Percentiles rank a stretch among this genome's conserved stretches.
These are phyloP conservation scores for Acleris cristana DNA, from an alignment of 2,888 invertebrate species.

Conservation along the genomic window DNA sequence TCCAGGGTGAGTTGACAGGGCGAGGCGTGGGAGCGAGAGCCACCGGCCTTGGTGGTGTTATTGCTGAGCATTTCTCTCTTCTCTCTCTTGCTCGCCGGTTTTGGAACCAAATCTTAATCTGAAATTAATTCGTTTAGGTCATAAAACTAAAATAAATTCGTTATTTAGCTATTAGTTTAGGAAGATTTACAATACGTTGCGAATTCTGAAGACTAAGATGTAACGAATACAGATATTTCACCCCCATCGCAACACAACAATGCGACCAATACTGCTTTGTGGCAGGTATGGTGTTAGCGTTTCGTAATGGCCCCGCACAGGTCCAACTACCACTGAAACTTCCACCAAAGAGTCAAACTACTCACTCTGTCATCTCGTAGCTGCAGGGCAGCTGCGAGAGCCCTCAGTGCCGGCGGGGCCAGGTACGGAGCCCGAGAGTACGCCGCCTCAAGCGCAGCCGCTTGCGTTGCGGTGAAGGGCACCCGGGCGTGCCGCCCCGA, in stretches of 20 bases:
- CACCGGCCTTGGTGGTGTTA: slow-evolving; percentile 64
- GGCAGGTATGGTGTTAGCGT: too few species aligned
- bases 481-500: slow-evolving; percentile 87
- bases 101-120: slow-evolving; percentile 91
- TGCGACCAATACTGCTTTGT: too few species aligned
- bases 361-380: slow-evolving; percentile 87
- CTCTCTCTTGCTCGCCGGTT: slow-evolving; percentile 90
- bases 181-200: not conserved
- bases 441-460: slow-evolving; percentile 87
- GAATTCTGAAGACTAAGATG: too few species aligned
- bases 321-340: not conserved
- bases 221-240: too few species aligned
- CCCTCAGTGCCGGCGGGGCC: slow-evolving; percentile 86
- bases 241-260: too few species aligned
- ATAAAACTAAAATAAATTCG: not conserved
- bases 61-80: slow-evolving; percentile 82
- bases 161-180: not conserved
- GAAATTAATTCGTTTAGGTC: slow-evolving; percentile 40
- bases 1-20: slow-evolving; percentile 24
- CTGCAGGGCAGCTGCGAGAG: slow-evolving; percentile 85
- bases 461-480: slow-evolving; percentile 88
- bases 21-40: slow-evolving; percentile 57
- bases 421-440: slow-evolving; percentile 87
- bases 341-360: not conserved
- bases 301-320: too few species aligned